Evolutionary conservation across 2,797 vertebrate species (phyloP).

Genomic region (Scolopax bukidnonensis): DNA sequence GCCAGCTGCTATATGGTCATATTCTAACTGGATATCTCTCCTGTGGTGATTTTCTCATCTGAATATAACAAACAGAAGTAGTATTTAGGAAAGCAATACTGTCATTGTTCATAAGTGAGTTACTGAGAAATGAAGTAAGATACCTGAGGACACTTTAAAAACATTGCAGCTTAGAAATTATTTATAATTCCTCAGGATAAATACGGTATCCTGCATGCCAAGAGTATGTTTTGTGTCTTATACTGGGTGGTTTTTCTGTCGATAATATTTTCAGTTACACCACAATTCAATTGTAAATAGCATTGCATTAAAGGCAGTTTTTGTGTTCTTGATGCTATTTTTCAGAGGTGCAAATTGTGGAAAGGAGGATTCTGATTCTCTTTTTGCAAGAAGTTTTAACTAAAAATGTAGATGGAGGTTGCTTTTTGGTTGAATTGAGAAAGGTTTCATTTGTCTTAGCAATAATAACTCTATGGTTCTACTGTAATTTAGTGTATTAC

Average conservation of each 20-base stretch:
- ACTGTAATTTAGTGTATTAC: background rate
- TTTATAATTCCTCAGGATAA: background rate
- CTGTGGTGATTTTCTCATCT: background rate
- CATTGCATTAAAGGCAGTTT: background rate
- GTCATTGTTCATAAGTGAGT: background rate
- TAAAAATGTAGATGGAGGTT: background rate
- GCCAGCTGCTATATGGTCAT: rapidly evolving
- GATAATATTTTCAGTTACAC: background rate
- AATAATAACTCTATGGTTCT: background rate
- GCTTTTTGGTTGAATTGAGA: background rate
- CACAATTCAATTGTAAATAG: background rate
- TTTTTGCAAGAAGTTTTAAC: background rate
- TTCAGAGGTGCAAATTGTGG: background rate
- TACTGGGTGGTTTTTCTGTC: background rate
- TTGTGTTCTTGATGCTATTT: background rate
- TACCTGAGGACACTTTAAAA: background rate
- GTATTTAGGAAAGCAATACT: background rate
- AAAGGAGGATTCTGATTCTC: background rate
- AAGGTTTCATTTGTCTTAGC: background rate
- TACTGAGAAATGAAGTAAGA: background rate
- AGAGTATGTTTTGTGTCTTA: background rate
- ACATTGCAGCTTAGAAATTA: background rate
- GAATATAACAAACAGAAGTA: background rate
- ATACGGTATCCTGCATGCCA: background rate
- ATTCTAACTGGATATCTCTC: background rate